Percentiles rank a stretch among this genome's conserved stretches.
phyloP scores from a whole-genome alignment of 2,888 invertebrate genomes.

The Oscheius sp. region DNA sequence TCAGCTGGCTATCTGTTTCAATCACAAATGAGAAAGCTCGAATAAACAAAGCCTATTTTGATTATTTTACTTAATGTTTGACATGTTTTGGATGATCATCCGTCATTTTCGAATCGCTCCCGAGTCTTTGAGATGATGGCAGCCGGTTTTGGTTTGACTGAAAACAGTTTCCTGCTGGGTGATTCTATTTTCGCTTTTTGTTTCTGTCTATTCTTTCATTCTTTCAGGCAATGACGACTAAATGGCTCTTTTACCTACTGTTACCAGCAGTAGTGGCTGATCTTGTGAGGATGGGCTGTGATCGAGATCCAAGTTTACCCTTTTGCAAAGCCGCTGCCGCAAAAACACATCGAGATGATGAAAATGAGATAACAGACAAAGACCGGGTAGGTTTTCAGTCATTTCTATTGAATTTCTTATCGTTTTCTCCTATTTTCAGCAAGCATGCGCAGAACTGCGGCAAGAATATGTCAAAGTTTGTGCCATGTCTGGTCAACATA shows the following conservation, averaged over 20 bases:
- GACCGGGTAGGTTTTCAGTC: not conserved
- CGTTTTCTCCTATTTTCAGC: slow-evolving; percentile 33
- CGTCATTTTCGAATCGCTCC: too few species aligned
- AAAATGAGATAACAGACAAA: slow-evolving; percentile 20
- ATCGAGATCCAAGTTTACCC: not conserved
- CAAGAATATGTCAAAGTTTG: slow-evolving; percentile 57
- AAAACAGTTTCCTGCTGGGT: too few species aligned
- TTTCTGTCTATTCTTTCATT: too few species aligned
- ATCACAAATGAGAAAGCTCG: too few species aligned
- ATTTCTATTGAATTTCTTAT: not conserved
- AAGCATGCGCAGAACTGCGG: slow-evolving; percentile 58
- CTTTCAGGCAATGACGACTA: too few species aligned
- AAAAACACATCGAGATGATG: slow-evolving; percentile 2
- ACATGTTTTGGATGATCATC: too few species aligned
- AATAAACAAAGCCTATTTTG: too few species aligned
- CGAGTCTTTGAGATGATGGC: too few species aligned
- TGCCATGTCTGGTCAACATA: slow-evolving; percentile 31
- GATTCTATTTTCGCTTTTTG: too few species aligned
- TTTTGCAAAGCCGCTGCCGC: slow-evolving; percentile 16
- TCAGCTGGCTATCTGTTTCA: too few species aligned
- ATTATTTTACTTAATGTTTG: too few species aligned
- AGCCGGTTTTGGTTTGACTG: too few species aligned
- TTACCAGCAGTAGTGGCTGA: not conserved
- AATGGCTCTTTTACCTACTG: slow-evolving; percentile 9
- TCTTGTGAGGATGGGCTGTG: slow-evolving; percentile 13